Percentiles rank a stretch among this genome's conserved stretches.
Conservation (phyloP, 2,113 vertebrate species). For the Calyptomena viridis region DNA sequence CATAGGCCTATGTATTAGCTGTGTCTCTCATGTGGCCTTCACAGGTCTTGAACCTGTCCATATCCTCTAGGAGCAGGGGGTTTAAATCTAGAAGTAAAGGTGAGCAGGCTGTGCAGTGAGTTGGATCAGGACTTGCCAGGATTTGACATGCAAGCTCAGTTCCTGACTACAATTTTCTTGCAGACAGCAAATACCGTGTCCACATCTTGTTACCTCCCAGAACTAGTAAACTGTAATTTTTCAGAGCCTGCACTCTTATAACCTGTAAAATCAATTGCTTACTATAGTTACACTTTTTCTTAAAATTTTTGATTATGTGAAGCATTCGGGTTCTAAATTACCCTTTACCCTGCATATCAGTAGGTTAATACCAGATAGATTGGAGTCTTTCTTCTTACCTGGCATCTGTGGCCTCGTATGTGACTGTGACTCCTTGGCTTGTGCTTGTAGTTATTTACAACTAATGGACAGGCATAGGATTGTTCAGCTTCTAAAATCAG, state of each 20-base stretch:
- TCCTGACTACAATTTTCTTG: not conserved
- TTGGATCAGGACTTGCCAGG: not conserved
- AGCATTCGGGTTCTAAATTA: not conserved
- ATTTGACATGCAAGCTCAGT: not conserved
- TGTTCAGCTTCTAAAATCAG: not conserved
- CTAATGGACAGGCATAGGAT: accelerated
- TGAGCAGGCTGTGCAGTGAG: not conserved
- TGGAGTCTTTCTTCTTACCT: not conserved
- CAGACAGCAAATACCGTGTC: not conserved
- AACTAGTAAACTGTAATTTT: not conserved
- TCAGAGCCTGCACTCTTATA: not conserved
- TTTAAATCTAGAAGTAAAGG: not conserved
- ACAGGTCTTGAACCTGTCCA: too few species aligned
- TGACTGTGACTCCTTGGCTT: not conserved
- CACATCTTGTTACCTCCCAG: not conserved
- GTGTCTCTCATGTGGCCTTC: not conserved
- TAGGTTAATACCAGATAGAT: not conserved
- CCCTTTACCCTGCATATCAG: not conserved
- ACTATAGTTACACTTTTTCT: not conserved
- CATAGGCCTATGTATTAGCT: accelerated
- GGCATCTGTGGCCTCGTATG: accelerated
- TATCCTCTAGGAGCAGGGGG: not conserved
- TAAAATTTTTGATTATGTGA: not conserved
- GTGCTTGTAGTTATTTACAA: not conserved
- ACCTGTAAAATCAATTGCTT: not conserved